phyloP scores from a whole-genome alignment of 2,797 vertebrate species.

The Oceanodroma leucorhoa region DNA sequence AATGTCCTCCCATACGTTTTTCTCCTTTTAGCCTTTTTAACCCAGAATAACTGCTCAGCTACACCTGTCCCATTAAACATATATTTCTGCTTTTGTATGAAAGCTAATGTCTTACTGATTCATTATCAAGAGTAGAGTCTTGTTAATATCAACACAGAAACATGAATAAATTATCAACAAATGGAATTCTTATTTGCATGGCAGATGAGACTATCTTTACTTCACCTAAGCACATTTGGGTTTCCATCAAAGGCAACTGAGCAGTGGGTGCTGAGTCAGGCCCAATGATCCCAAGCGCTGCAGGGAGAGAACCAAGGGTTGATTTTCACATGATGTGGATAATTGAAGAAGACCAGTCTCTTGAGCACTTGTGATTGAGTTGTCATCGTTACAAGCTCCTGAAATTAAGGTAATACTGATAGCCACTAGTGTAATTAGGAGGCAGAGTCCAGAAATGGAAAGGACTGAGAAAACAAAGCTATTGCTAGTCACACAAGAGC shows the following conservation, averaged over 20 bases:
- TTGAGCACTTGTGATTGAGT: not conserved
- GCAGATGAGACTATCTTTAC: not conserved
- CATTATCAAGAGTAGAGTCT: not conserved
- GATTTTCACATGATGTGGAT: not conserved
- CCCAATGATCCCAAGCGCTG: not conserved
- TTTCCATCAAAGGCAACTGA: not conserved
- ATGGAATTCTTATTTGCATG: not conserved
- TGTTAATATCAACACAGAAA: not conserved
- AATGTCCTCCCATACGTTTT: not conserved
- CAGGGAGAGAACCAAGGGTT: not conserved
- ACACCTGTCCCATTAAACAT: not conserved
- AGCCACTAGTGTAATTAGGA: not conserved
- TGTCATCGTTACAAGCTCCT: not conserved
- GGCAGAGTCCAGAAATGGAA: not conserved
- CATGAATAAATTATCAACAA: not conserved
- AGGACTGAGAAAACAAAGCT: not conserved
- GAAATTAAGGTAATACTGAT: not conserved
- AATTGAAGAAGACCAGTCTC: not conserved
- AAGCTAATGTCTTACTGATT: not conserved
- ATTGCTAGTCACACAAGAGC: not conserved
- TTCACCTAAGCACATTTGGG: not conserved
- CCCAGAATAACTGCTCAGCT: not conserved
- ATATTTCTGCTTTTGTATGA: not conserved
- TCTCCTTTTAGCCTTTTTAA: not conserved
- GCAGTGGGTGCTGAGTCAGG: not conserved